A percentile compares a stretch with the other conserved stretches of the same genome.
phyloP scores from a whole-genome alignment of 2,888 invertebrate species.

The Sphecodes monilicornis region DNA sequence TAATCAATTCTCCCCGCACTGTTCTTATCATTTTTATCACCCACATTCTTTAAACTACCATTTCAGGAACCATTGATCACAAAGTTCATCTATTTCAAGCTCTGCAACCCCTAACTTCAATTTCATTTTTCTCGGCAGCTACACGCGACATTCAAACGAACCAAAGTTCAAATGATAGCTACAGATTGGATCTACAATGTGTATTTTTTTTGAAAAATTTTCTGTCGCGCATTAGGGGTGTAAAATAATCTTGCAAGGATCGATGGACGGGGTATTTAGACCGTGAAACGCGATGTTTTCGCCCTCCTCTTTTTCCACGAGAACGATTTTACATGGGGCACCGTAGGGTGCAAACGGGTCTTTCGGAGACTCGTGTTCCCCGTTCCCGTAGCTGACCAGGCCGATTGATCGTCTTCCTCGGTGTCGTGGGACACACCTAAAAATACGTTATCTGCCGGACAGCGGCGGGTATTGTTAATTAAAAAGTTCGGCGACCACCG shows the following conservation, averaged over 20 bases:
- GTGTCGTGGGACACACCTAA: background rate
- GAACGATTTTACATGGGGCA: slow-evolving; percentile 14
- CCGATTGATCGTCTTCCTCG: background rate
- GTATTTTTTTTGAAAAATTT: background rate
- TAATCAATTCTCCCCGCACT: too few relatives aligned
- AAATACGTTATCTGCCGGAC: background rate
- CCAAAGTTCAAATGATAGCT: background rate
- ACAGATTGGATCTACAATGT: too few relatives aligned
- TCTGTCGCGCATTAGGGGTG: background rate
- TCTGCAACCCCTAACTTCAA: background rate
- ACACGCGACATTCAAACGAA: background rate
- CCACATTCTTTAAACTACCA: too few relatives aligned
- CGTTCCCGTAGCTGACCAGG: background rate
- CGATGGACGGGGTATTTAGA: slow-evolving; percentile 31
- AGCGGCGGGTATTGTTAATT: slow-evolving; percentile 21
- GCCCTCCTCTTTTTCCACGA: slow-evolving; percentile 28
- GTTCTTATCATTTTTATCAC: too few relatives aligned
- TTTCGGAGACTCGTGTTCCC: background rate
- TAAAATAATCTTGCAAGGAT: background rate
- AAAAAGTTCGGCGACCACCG: slow-evolving; percentile 25
- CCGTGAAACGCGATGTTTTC: slow-evolving; percentile 45
- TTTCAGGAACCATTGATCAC: too few relatives aligned
- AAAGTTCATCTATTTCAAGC: too few relatives aligned
- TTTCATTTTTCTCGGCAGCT: background rate
- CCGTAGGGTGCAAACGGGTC: slow-evolving; percentile 25